Base-by-base conservation (phyloP, 1,140 invertebrate genomes). In the Drosophila repletoides region DNA sequence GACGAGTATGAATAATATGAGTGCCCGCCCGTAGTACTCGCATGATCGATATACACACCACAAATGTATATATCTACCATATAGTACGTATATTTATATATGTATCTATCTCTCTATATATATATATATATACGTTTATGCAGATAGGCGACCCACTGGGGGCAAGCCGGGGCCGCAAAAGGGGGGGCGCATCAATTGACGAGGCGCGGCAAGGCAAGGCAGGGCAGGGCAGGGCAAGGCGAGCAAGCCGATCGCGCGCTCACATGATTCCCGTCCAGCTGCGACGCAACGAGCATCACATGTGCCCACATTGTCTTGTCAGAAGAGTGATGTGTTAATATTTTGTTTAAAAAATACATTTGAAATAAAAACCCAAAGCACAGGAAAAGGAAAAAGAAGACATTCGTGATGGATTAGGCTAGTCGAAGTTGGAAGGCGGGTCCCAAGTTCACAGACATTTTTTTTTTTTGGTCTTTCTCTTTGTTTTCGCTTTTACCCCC, bases 271-370 rank as follows among this genome's bases (percentile, higher is more conserved):
- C 48, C 49, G 49, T 55, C 58, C 59, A 55, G 49, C 48, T 55
- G 56, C 56, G 61, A 59, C 55, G 22, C 46, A 80, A 73, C 31
- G 51, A 83, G 77, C 79, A 84, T 84, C 79, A 84, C 83, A 81
- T 84, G 79, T 67, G 72, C 41, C 48, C 5, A 19, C 28, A 60
- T 65, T 74, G 60, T 71, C 79, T 79, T 75, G 79, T 79, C 74
- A 64, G 49, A 56, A 70, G 69, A 55, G 74, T 84, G 80, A 84
- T 84, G 79, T 84, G 79, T 79, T 84, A 83, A 83, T 83, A 83
- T 84, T 63, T 81, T 66, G 51, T 59, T 76, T 71, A 67, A 72
- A 64, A 73, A 70, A 49, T n/a, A n/a, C 24, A 56, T 21, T 10
- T 43, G 17, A 21, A 64, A 64, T 9, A n/a, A 53, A 12, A 46